A percentile compares a stretch with the other conserved stretches of the same genome.
phyloP scores from a whole-genome alignment of 1,140 invertebrate genomes.

The Coboldia fuscipes region DNA sequence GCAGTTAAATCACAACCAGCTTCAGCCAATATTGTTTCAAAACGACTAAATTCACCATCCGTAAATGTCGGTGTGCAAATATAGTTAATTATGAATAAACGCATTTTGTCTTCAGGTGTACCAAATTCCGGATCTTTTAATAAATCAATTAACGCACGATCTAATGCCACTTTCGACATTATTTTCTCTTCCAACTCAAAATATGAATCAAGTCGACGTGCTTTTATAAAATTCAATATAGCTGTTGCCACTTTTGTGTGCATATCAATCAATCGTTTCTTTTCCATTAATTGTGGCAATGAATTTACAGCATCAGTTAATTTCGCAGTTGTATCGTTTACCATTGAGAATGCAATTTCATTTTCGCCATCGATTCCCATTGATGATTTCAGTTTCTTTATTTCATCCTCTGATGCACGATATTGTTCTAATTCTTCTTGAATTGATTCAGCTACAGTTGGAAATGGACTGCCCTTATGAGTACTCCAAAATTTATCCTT shows the following conservation, averaged over 20 bases:
- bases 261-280: conserved; percentile 94
- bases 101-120: conserved; percentile 76
- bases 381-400: conserved; percentile 79
- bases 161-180: conserved; percentile 61
- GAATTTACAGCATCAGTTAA: conserved; percentile 89
- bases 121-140: conserved; percentile 72
- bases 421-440: conserved; percentile 95
- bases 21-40: conserved; percentile 50
- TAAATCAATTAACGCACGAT: conserved; percentile 56
- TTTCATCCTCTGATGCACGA: conserved; percentile 81
- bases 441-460: conserved; percentile 91
- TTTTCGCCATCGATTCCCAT: conserved; percentile 72
- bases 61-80: conserved; percentile 61
- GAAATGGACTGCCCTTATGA: conserved; percentile 93
- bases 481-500: conserved; percentile 80
- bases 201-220: conserved; percentile 77
- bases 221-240: conserved; percentile 80
- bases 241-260: conserved; percentile 95
- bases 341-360: conserved; percentile 53
- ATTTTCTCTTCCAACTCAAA: conserved; percentile 98
- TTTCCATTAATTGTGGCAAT: conserved; percentile 88
- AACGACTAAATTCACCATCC: conserved; percentile 64
- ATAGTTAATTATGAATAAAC: conserved; percentile 89
- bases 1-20: conserved; percentile 71
- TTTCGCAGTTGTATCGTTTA: conserved; percentile 84